phyloP scores from a whole-genome alignment of 2,113 vertebrate genomes.

The Heloderma charlesbogerti region DNA sequence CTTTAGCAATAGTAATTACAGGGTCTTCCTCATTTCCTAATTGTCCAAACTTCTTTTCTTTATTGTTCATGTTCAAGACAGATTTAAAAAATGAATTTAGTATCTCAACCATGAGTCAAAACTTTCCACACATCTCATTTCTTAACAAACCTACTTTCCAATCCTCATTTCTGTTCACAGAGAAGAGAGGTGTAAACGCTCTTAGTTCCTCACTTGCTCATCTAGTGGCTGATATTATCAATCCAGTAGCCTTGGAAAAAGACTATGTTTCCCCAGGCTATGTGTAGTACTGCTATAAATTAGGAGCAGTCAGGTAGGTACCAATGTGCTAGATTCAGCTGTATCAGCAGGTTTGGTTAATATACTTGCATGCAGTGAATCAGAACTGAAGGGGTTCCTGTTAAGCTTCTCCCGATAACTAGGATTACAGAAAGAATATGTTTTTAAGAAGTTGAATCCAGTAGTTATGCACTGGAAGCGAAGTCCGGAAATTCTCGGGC shows the following conservation, averaged over 20 bases:
- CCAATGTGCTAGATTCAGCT: conserved; percentile 4
- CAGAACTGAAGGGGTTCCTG: not conserved
- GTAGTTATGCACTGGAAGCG: not conserved
- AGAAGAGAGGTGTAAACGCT: conserved; percentile 57
- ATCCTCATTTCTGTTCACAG: conserved; percentile 65
- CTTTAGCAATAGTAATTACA: conserved; percentile 80
- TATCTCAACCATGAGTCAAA: conserved; percentile 79
- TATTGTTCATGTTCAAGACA: conserved; percentile 86
- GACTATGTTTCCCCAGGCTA: not conserved
- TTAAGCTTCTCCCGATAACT: not conserved
- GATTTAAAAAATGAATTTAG: conserved; percentile 84
- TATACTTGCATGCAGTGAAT: not conserved
- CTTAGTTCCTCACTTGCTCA: conserved; percentile 53
- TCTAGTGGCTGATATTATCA: conserved; percentile 35
- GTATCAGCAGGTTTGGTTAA: not conserved
- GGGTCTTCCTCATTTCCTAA: conserved; percentile 84
- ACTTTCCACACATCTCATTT: conserved; percentile 74
- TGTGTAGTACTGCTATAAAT: not conserved
- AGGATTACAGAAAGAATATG: not conserved
- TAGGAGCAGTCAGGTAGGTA: not conserved
- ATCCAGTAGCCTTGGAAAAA: not conserved
- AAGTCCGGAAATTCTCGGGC: not conserved
- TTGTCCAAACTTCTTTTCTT: conserved; percentile 84
- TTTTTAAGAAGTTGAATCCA: not conserved
- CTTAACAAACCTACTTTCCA: conserved; percentile 69